Evolutionary conservation across 2,888 invertebrate genomes (phyloP).

Genomic region (Lissonota sp.): DNA sequence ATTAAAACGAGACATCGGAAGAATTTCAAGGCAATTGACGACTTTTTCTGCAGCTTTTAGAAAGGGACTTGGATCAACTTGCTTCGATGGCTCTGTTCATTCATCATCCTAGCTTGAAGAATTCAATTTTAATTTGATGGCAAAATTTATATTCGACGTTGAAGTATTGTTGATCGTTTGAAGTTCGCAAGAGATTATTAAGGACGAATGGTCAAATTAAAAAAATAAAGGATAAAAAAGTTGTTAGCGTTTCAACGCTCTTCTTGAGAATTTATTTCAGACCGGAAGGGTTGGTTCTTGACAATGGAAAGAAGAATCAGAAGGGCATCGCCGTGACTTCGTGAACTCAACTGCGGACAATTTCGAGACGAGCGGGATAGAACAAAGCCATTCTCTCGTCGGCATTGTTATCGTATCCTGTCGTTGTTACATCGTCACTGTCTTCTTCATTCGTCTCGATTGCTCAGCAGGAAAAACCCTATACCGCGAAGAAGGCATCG

Average conservation of each 20-base stretch:
- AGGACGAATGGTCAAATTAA: too few relatives aligned
- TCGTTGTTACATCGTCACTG: slow-evolving; percentile 22
- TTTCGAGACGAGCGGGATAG: slow-evolving; percentile 33
- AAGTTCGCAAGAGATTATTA: too few relatives aligned
- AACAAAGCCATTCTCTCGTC: slow-evolving; percentile 51
- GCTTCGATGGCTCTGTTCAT: neutral
- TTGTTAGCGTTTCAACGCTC: slow-evolving; percentile 24
- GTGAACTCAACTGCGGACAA: slow-evolving; percentile 6
- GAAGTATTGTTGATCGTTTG: slow-evolving; percentile 6
- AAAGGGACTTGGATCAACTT: neutral
- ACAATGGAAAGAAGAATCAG: neutral
- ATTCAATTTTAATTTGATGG: neutral
- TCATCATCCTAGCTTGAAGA: neutral
- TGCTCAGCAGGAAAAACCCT: slow-evolving; percentile 11
- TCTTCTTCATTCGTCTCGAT: slow-evolving; percentile 35
- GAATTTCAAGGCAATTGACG: neutral
- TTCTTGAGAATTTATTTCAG: neutral
- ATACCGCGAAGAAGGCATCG: slow-evolving; percentile 53
- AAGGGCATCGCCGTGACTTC: neutral
- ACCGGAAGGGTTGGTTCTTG: neutral
- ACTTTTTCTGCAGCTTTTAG: neutral
- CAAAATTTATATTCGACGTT: neutral
- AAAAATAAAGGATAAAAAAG: neutral
- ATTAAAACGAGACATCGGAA: neutral
- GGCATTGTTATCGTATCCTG: slow-evolving; percentile 66